Evolutionary conservation across 2,888 invertebrate species (phyloP).

Genomic region (Keiferia lycopersicella): DNA sequence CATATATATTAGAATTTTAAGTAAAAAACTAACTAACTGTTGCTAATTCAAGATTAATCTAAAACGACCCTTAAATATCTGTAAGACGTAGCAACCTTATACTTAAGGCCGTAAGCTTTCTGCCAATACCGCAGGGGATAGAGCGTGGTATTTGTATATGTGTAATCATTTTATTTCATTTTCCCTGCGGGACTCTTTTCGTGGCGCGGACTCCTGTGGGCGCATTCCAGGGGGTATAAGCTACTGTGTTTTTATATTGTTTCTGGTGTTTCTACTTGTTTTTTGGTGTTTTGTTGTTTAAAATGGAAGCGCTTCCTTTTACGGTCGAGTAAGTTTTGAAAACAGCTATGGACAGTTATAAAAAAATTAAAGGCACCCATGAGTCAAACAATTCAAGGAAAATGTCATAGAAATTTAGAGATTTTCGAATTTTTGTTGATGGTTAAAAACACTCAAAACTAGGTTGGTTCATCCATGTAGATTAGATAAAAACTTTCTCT

Average conservation of each 20-base stretch:
- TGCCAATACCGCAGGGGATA: too few species aligned
- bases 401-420: too few species aligned
- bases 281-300: background rate
- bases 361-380: background rate
- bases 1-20: too few species aligned
- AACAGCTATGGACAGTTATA: background rate
- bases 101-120: too few species aligned
- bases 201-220: slow-evolving; percentile 27
- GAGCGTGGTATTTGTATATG: too few species aligned
- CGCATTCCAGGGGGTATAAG: slow-evolving; percentile 56
- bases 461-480: background rate
- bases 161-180: too few species aligned
- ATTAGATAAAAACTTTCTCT: background rate
- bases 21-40: too few species aligned
- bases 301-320: background rate
- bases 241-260: slow-evolving; percentile 29
- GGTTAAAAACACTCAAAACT: background rate
- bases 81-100: too few species aligned
- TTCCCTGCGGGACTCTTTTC: too few species aligned
- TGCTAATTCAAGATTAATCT: too few species aligned
- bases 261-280: background rate
- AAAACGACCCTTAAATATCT: too few species aligned
- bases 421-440: too few species aligned
- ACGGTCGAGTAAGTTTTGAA: slow-evolving; percentile 13
- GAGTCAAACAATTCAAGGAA: background rate